Base-by-base conservation (phyloP, 2,797 vertebrate species). In the Typhlichthys subterraneus region DNA sequence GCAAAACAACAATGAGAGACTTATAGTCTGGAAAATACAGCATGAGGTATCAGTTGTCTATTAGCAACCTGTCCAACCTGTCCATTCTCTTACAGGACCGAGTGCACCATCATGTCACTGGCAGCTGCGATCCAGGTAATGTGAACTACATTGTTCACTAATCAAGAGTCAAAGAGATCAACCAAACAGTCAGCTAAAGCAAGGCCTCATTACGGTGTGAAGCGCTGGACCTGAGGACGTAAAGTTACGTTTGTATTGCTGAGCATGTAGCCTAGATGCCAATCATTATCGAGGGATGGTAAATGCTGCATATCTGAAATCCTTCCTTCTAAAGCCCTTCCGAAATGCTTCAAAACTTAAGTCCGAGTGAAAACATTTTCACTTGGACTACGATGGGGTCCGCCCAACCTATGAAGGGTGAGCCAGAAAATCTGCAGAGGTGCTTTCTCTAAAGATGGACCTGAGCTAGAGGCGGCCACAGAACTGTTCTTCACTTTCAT, bases 101-200 rank as follows among this genome's bases (percentile, higher is more conserved):
- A 93, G 88, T 93, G 92, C 86, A 93, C 93, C 86, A 93, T 93
- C 85, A 90, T 93, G 92, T 92, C 92, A 65, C 82, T 93, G 82
- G 89, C 90, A 74, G 91, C 92, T 70, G 92, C 92, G 78, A 93
- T 94, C 88, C 93, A 93, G 82, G 89, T 93, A 76, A 92, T 94
- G 89, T 94, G 87, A 94, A 64, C 74, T 81, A 73, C 47, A 53
- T 53, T 54, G 74, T 60, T 59, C 58, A 61, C 65, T 70, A 57
- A 63, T 73, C 19, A 70, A 62, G 63, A 79, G 53, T 73, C 70
- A 66, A 49, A 74, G 65, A 73, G 75, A 63, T 63, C 67, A 42
- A 61, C 61, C 66, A 45, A 69, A 62, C 67, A 63, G 67, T 68
- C 82, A 67, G 80, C 85, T 79, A 70, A 75, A 85, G 79, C 17